Evolutionary conservation across 92 coral and sea anemone genomes (phyloP).

Genomic region (Palythoa grandiflora): DNA sequence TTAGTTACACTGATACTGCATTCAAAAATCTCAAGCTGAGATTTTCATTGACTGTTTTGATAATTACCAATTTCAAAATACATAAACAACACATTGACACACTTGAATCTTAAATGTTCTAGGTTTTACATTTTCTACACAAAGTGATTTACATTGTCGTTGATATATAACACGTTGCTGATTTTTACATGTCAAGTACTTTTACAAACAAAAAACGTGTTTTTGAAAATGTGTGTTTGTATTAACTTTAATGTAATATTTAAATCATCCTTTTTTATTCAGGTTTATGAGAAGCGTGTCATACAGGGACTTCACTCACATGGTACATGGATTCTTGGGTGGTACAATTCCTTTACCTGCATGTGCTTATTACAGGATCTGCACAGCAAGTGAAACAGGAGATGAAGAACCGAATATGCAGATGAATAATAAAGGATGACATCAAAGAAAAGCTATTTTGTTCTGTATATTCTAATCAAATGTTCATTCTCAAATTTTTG

Average conservation of each 20-base stretch:
- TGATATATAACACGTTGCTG: neutral
- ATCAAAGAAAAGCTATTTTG: too few species aligned
- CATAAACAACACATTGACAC: neutral
- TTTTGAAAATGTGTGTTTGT: neutral
- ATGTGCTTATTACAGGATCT: constrained; percentile 44
- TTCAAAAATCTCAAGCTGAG: neutral
- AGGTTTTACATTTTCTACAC: neutral
- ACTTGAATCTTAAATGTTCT: neutral
- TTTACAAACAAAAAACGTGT: too few species aligned
- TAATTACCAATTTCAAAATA: too few species aligned
- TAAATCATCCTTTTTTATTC: neutral
- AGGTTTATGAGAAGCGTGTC: constrained; percentile 66
- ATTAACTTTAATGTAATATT: too few species aligned
- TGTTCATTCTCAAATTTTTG: too few species aligned
- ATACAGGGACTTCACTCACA: constrained; percentile 65
- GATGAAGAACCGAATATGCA: constrained; percentile 53
- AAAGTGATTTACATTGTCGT: neutral
- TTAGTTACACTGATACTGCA: neutral
- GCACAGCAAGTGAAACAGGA: constrained; percentile 30
- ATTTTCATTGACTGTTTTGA: neutral
- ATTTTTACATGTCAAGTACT: too few species aligned
- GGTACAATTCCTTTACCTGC: constrained; percentile 66
- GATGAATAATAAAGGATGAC: neutral
- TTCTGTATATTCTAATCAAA: too few species aligned
- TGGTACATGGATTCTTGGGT: constrained; percentile 67